Percentiles rank a stretch among this genome's conserved stretches.
These are phyloP conservation scores for Agriopis marginaria DNA, from an alignment of 2,888 invertebrate species.

Conservation along the genomic window DNA sequence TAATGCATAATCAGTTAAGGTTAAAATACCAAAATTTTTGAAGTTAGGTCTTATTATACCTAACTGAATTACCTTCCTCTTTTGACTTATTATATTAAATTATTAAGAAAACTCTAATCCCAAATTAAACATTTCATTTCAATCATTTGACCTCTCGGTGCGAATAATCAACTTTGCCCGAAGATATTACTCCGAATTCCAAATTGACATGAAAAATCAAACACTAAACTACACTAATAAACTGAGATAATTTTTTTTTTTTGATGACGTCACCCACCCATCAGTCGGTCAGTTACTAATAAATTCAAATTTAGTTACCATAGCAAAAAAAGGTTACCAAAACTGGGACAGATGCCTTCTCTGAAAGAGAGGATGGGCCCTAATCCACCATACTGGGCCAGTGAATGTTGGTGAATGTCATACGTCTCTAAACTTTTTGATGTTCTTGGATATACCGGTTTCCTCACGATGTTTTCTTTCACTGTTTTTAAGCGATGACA, in stretches of 20 bases:
- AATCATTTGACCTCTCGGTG: conserved; percentile 20
- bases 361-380: no score
- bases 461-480: no score
- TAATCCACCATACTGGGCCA: no score
- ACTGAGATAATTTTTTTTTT: conserved; percentile 51
- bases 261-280: conserved; percentile 40
- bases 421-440: no score
- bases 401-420: no score
- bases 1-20: no score
- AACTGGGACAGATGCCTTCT: no score
- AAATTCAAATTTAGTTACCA: neutral
- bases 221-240: no score
- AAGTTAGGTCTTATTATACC: neutral
- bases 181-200: conserved; percentile 35
- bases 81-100: neutral
- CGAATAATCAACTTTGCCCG: conserved; percentile 37
- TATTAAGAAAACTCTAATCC: conserved; percentile 11
- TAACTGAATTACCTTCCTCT: neutral
- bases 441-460: no score
- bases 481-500: no score
- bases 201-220: conserved; percentile 44
- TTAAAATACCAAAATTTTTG: neutral
- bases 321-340: neutral
- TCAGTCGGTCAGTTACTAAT: neutral
- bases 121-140: conserved; percentile 29